A percentile compares a stretch with the other conserved stretches of the same genome.
These are phyloP conservation scores for Tachysurus fulvidraco DNA, from an alignment of 2,113 vertebrate genomes.

Conservation along the genomic window DNA sequence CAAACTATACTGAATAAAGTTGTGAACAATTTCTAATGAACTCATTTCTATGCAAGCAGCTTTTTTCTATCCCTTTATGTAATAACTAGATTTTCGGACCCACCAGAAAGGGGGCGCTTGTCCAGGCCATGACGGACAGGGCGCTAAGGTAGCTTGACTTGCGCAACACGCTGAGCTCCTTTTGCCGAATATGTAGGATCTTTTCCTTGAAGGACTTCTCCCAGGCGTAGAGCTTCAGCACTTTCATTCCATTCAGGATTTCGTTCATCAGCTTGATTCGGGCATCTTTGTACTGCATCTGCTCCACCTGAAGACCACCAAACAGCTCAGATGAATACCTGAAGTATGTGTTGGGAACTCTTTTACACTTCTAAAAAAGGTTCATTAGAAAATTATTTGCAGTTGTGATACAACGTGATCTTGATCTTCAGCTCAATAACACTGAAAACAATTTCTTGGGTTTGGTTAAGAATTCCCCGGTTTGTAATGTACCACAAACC, in stretches of 20 bases:
- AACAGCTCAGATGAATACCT: constrained; percentile 3
- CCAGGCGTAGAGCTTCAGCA: constrained; percentile 97
- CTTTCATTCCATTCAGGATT: constrained; percentile 92
- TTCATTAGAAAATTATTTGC: not conserved
- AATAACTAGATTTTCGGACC: not conserved
- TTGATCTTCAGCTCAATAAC: not conserved
- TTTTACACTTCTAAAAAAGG: not conserved
- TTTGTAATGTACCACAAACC: not conserved
- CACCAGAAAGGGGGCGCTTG: constrained; percentile 91
- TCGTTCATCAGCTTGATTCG: constrained; percentile 95
- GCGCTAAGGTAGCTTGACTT: constrained; percentile 83
- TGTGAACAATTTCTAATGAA: not conserved
- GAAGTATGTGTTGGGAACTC: not conserved
- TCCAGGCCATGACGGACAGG: constrained; percentile 84
- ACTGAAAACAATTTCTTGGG: not conserved
- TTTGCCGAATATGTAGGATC: constrained; percentile 80
- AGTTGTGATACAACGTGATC: not conserved
- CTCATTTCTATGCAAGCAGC: not conserved
- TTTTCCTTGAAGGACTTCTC: constrained; percentile 86
- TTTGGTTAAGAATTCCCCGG: not conserved
- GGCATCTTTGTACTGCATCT: constrained; percentile 89
- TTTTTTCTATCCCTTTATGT: not conserved
- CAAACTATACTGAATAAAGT: not conserved
- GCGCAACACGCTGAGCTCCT: constrained; percentile 82
- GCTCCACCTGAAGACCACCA: constrained; percentile 76